Evolutionary conservation across 2,888 invertebrate genomes (phyloP).

Genomic region (Acanthosepion esculentum): DNA sequence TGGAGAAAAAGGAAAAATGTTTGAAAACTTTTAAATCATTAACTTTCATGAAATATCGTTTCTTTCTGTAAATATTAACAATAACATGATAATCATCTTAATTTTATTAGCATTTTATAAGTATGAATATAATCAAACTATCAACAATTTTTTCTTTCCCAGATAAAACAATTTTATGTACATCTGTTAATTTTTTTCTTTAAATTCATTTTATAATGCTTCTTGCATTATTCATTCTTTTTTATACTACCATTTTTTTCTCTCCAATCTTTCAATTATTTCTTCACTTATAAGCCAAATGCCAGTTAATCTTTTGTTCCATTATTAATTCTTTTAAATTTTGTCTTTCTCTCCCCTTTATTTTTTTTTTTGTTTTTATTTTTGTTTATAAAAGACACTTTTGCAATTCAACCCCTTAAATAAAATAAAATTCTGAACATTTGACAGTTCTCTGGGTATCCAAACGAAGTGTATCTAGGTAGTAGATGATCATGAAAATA

Average conservation of each 20-base stretch:
- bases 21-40: not conserved
- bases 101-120: conserved; percentile 33
- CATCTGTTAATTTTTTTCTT: not conserved
- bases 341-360: not conserved
- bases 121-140: conserved; percentile 33
- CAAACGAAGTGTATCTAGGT: not conserved
- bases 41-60: not conserved
- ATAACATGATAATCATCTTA: not conserved
- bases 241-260: not conserved
- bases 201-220: not conserved
- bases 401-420: not conserved
- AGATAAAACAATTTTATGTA: conserved; percentile 10
- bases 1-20: not conserved
- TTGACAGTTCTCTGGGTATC: not conserved
- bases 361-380: not conserved
- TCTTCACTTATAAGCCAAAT: not conserved
- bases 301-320: not conserved
- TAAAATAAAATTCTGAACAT: conserved; percentile 25
- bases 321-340: not conserved
- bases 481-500: conserved; percentile 22
- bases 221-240: not conserved
- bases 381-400: not conserved
- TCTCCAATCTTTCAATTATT: too few relatives aligned
- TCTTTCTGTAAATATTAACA: not conserved
- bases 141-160: conserved; percentile 33